These are phyloP conservation scores for Apostichopus japonicus DNA, from an alignment of 35 echinoderm and acorn worm species.

Conservation along the genomic window DNA sequence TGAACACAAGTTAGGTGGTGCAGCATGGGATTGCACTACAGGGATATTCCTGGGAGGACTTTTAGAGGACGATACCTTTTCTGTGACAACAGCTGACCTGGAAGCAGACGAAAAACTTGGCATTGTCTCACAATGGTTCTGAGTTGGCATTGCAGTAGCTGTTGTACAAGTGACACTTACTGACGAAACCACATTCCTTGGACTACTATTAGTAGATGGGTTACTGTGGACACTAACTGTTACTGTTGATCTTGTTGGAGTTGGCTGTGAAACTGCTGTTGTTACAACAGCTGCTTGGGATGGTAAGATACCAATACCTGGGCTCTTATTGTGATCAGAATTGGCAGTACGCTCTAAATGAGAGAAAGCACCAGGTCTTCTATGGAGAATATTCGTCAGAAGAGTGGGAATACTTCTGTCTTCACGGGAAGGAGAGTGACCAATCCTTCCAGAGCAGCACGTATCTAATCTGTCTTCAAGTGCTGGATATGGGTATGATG, in stretches of 20 bases:
- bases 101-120: not conserved
- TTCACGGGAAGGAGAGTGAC: slow-evolving; percentile 72
- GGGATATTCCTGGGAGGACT: slow-evolving; percentile 5
- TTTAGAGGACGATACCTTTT: slow-evolving; percentile 2
- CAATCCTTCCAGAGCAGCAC: slow-evolving; percentile 56
- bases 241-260: not conserved
- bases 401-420: slow-evolving; percentile 57
- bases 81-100: slow-evolving; percentile 1
- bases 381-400: slow-evolving; percentile 56
- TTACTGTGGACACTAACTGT: not conserved
- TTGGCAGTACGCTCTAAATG: slow-evolving; percentile 25
- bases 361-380: slow-evolving; percentile 56
- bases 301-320: slow-evolving; percentile 1
- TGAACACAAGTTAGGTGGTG: slow-evolving; percentile 6
- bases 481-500: slow-evolving; percentile 27
- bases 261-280: not conserved
- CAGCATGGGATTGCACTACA: not conserved
- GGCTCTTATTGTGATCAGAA: slow-evolving; percentile 8
- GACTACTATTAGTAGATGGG: not conserved
- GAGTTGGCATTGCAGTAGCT: not conserved
- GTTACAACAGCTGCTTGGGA: slow-evolving; percentile 23
- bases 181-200: not conserved
- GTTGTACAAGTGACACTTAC: not conserved
- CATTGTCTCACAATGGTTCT: not conserved
- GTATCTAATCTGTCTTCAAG: slow-evolving; percentile 78